phyloP scores from a whole-genome alignment of 2,797 vertebrate genomes.

The Crax fasciolata region DNA sequence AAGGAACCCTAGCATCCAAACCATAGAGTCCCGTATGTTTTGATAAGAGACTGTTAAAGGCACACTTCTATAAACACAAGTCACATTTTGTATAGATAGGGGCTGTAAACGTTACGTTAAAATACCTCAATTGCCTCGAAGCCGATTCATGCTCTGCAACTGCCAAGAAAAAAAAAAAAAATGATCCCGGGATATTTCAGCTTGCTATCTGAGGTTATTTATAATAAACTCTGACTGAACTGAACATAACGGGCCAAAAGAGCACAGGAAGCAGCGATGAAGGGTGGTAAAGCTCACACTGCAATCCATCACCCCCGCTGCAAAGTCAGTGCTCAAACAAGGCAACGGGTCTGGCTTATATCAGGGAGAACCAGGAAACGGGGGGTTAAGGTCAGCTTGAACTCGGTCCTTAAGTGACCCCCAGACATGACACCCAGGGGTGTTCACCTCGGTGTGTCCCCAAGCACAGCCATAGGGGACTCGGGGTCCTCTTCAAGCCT shows the following conservation, averaged over 20 bases:
- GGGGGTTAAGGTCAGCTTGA: not conserved
- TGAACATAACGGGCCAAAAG: not conserved
- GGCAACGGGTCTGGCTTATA: constrained; percentile 2
- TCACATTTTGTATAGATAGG: not conserved
- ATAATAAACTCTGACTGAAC: constrained; percentile 14
- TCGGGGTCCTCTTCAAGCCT: accelerated
- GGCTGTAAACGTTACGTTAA: not conserved
- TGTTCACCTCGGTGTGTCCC: not conserved
- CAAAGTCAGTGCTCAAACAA: not conserved
- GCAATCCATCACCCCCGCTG: not conserved
- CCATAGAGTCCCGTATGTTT: not conserved
- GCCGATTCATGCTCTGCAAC: not conserved
- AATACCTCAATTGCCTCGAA: not conserved
- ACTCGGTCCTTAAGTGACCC: not conserved
- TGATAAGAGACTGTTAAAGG: constrained; percentile 22
- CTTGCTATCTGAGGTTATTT: constrained; percentile 29
- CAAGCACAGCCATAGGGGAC: not conserved
- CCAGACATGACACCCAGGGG: not conserved
- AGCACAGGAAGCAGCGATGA: constrained; percentile 21
- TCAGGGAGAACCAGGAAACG: not conserved
- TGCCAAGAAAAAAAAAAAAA: not conserved
- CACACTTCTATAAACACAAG: constrained; percentile 25
- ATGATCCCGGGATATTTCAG: not conserved
- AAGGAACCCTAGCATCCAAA: not conserved
- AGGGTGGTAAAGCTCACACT: constrained; percentile 18